phyloP scores from a whole-genome alignment of 2,888 invertebrate species.

The Camptogramma bilineatum region DNA sequence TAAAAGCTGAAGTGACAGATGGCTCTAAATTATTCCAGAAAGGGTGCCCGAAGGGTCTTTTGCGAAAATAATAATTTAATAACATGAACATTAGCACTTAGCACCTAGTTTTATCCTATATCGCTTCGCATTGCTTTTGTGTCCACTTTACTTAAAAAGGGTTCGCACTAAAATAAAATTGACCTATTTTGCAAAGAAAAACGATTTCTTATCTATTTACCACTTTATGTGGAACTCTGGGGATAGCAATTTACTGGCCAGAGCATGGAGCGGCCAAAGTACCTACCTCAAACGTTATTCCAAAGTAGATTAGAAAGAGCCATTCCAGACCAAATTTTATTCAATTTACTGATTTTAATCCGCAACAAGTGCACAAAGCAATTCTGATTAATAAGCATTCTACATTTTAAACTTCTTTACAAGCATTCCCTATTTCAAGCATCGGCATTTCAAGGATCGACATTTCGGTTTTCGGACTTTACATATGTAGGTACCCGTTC shows the following conservation, averaged over 20 bases:
- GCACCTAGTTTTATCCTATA: no score
- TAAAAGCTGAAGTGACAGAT: slow-evolving; percentile 35
- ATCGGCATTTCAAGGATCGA: no score
- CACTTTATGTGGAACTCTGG: not conserved
- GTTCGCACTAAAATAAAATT: not conserved
- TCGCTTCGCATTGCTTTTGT: not conserved
- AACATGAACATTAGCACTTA: not conserved
- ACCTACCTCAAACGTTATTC: not conserved
- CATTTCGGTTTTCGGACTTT: not conserved
- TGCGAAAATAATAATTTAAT: slow-evolving; percentile 10
- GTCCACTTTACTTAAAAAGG: not conserved
- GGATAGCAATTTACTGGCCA: not conserved
- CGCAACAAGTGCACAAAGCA: not conserved
- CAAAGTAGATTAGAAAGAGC: not conserved
- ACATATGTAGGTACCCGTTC: no score
- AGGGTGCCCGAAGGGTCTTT: slow-evolving; percentile 10
- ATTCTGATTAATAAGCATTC: no score
- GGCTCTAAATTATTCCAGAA: slow-evolving; percentile 22
- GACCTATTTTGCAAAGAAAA: not conserved
- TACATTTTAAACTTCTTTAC: no score
- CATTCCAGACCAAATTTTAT: not conserved
- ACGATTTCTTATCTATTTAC: not conserved
- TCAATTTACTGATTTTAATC: not conserved
- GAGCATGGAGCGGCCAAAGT: not conserved
- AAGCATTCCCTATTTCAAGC: no score